These are phyloP conservation scores for Chaenocephalus aceratus DNA, from an alignment of 2,113 vertebrate genomes.

Conservation along the genomic window DNA sequence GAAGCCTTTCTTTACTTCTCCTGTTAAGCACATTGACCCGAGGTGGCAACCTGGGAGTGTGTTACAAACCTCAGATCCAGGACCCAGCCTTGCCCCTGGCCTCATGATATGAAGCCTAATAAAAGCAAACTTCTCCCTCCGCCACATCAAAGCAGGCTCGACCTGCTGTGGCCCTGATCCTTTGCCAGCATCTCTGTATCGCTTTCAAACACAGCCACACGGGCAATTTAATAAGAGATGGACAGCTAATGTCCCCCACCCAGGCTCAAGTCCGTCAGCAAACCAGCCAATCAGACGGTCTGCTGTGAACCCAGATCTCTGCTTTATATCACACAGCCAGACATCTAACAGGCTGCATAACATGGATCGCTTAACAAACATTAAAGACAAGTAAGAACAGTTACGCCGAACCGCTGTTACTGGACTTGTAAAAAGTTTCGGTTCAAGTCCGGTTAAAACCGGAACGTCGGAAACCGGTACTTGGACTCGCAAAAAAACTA, in stretches of 20 bases:
- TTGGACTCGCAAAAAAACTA: too few species aligned
- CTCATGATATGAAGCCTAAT: conserved; percentile 68
- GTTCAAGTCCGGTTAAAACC: too few species aligned
- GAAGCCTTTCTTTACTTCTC: conserved; percentile 1
- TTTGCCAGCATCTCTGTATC: conserved; percentile 73
- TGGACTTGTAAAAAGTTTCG: too few species aligned
- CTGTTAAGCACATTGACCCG: conserved; percentile 42
- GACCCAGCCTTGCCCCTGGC: conserved; percentile 42
- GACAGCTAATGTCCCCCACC: conserved; percentile 76
- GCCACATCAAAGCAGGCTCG: conserved; percentile 75
- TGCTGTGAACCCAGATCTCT: conserved; percentile 75
- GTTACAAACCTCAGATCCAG: conserved; percentile 61
- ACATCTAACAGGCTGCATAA: conserved; percentile 36
- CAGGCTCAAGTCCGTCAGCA: conserved; percentile 43
- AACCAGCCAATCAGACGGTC: conserved; percentile 43
- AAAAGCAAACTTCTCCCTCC: conserved; percentile 66
- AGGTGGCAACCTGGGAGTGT: conserved; percentile 20
- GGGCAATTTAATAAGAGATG: conserved; percentile 81
- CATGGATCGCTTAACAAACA: conserved; percentile 38
- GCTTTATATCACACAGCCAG: conserved; percentile 62
- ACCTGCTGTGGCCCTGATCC: conserved; percentile 60
- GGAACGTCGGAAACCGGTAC: too few species aligned
- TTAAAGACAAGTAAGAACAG: conserved; percentile 42
- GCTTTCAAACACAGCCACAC: conserved; percentile 77
- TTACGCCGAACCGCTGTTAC: not conserved